Evolutionary conservation across 2,888 invertebrate species (phyloP).

Genomic region (Orthosia cruda): DNA sequence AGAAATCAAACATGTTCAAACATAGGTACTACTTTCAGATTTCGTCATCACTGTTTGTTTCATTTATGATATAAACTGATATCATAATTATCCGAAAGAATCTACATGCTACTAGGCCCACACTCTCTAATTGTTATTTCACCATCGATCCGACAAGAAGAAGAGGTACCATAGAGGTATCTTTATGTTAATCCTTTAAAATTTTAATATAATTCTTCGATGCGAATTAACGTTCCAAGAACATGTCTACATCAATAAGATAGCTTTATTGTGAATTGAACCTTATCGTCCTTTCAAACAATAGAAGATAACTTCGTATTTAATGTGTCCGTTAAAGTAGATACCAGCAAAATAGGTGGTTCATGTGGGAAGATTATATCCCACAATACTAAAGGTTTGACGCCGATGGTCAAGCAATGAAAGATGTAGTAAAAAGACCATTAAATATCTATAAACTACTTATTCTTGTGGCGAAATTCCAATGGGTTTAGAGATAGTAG

Average conservation of each 20-base stretch:
- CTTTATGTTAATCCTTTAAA: no score
- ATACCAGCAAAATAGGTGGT: conserved; percentile 41
- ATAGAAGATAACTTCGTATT: conserved; percentile 42
- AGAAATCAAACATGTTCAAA: no score
- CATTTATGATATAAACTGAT: no score
- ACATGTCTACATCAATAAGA: not conserved
- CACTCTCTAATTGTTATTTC: no score
- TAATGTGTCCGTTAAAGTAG: conserved; percentile 45
- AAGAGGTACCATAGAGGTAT: no score
- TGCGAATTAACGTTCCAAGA: not conserved
- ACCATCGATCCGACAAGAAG: no score
- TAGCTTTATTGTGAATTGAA: conserved; percentile 14
- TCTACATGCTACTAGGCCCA: no score
- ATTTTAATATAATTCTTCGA: no score
- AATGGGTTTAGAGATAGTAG: conserved; percentile 25
- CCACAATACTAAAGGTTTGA: conserved; percentile 45
- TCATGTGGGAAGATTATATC: conserved; percentile 54
- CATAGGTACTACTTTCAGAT: no score
- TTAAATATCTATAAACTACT: conserved; percentile 59
- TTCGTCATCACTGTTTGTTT: no score
- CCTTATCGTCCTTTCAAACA: conserved; percentile 43
- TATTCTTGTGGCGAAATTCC: conserved; percentile 51
- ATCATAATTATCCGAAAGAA: no score
- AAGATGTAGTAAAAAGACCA: conserved; percentile 56
- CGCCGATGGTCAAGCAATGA: conserved; percentile 38